phyloP scores from a whole-genome alignment of 2,888 invertebrate genomes.

The Campoletis raptor region DNA sequence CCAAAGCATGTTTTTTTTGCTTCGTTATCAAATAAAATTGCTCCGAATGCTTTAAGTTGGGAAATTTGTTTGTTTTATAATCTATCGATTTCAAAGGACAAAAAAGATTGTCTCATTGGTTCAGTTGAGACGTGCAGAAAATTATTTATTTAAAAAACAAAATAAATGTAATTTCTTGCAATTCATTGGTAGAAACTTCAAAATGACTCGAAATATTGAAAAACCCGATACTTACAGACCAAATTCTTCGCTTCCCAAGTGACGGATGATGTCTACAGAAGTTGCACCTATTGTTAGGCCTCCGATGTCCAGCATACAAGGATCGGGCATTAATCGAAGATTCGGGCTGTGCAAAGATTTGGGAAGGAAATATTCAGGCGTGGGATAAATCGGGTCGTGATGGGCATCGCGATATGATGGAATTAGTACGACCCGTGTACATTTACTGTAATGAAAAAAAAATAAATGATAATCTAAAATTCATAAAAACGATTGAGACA shows the following conservation, averaged over 20 bases:
- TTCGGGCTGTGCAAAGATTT: slow-evolving; percentile 86
- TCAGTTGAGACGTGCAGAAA: not conserved
- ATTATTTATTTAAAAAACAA: not conserved
- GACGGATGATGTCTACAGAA: slow-evolving; percentile 93
- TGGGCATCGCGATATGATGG: slow-evolving; percentile 92
- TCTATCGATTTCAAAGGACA: not conserved
- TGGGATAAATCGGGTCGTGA: slow-evolving; percentile 93
- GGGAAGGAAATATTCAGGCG: slow-evolving; percentile 89
- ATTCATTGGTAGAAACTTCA: not conserved
- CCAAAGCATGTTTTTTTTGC: not conserved
- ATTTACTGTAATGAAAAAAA: slow-evolving; percentile 85
- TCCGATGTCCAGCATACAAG: slow-evolving; percentile 91
- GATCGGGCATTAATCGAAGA: slow-evolving; percentile 92
- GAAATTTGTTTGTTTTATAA: not conserved
- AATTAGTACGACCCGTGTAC: slow-evolving; percentile 90
- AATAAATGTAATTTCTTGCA: not conserved
- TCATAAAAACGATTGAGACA: not conserved
- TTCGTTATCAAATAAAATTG: not conserved
- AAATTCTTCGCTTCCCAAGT: slow-evolving; percentile 93
- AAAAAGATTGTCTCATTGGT: not conserved
- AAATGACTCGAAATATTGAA: not conserved
- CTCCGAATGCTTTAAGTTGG: not conserved
- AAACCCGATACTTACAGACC: slow-evolving; percentile 86
- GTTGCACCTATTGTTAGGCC: slow-evolving; percentile 93
- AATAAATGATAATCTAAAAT: slow-evolving; percentile 9